These are phyloP conservation scores for Lepidotrigona ventralis DNA, from an alignment of 1,140 invertebrate genomes.

Conservation along the genomic window DNA sequence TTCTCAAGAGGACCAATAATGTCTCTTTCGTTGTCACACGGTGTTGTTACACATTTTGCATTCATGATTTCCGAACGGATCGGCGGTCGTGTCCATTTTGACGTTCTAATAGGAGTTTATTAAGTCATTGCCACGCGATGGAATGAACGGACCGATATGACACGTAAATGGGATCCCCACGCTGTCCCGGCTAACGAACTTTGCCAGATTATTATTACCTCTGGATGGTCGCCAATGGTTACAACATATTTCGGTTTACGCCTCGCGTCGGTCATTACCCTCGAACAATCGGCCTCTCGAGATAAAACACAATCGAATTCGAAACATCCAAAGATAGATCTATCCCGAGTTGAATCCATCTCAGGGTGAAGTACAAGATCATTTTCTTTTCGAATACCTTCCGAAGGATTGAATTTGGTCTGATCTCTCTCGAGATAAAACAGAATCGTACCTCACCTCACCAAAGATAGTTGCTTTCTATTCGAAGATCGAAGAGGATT, in stretches of 20 bases:
- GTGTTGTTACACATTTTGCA: too few species aligned
- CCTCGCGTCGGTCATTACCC: constrained; percentile 65
- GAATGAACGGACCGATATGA: constrained; percentile 28
- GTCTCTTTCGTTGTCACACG: too few species aligned
- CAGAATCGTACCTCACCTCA: not conserved
- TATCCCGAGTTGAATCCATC: constrained; percentile 1
- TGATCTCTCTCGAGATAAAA: not conserved
- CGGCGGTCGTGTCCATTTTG: not conserved
- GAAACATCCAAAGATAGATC: constrained; percentile 54
- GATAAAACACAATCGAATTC: constrained; percentile 42
- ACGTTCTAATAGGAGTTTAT: constrained; percentile 20
- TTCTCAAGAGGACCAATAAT: not conserved
- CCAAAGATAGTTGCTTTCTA: not conserved
- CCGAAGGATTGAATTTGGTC: not conserved
- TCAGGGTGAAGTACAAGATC: not conserved
- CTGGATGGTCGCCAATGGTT: constrained; percentile 71
- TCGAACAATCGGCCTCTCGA: constrained; percentile 51
- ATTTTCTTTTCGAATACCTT: not conserved
- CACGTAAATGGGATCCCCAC: constrained; percentile 49
- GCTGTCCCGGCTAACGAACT: constrained; percentile 67
- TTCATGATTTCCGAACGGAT: not conserved
- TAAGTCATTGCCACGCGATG: constrained; percentile 45
- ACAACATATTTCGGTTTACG: constrained; percentile 71
- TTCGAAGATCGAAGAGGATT: not conserved
- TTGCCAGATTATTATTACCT: constrained; percentile 70